phyloP scores from a whole-genome alignment of 2,113 vertebrate species.

The Bombycilla garrulus region DNA sequence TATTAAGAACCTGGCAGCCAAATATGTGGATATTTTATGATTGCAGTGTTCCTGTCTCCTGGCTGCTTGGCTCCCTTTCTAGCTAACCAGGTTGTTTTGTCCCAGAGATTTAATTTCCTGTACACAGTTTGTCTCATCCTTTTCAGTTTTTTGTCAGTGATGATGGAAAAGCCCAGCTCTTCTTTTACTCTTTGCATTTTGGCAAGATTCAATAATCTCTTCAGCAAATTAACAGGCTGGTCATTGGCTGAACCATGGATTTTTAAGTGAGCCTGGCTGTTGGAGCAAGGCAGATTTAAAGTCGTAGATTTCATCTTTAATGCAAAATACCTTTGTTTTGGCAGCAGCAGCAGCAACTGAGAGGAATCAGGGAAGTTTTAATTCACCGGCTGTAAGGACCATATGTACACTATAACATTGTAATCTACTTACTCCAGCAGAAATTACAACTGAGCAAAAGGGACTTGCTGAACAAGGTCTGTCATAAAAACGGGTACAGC shows the following conservation, averaged over 20 bases:
- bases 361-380: not conserved
- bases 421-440: not conserved
- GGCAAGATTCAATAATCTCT: not conserved
- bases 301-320: not conserved
- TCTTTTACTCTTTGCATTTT: not conserved
- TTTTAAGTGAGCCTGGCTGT: not conserved
- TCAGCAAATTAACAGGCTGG: constrained; percentile 14
- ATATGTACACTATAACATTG: not conserved
- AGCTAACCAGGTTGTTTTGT: constrained; percentile 23
- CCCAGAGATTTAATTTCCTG: not conserved
- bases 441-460: not conserved
- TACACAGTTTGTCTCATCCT: not conserved
- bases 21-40: not conserved
- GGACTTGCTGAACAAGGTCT: not conserved
- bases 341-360: not conserved
- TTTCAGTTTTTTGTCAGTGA: not conserved
- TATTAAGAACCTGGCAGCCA: not conserved
- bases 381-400: not conserved
- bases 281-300: not conserved
- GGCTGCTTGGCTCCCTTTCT: not conserved
- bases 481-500: not conserved
- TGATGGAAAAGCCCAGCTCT: not conserved
- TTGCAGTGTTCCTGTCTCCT: not conserved
- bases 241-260: not conserved
- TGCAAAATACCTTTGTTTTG: not conserved